Base-by-base conservation (phyloP, 64 coral and sea anemone genomes). In the Montipora cactus region DNA sequence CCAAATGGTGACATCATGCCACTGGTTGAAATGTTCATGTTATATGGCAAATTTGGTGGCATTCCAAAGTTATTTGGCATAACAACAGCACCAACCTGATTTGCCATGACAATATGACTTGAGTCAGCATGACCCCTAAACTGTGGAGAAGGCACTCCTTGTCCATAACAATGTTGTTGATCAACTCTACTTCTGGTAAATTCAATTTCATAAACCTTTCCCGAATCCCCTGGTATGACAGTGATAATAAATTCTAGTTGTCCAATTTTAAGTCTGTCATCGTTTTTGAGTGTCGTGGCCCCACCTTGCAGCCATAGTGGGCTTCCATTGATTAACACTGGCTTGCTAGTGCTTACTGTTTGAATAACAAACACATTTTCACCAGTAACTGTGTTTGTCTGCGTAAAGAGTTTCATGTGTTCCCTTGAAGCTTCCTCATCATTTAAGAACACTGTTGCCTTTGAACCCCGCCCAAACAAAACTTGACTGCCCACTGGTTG, bases 321-420 rank as follows among this genome's bases (percentile, higher is more conserved):
- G 5, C 12, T 66, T 47, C 81, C 81, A 66, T 83, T 83, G 13
- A 83, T 83, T 66, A 18, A 67, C 21, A 83, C 59, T n/a, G 81
- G 81, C 23, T 83, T 83, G 6, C 7, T 57, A 5, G 6, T 11
- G 25, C 59, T 67, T 15, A 83, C 57, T 15, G 81, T 83, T 14
- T 59, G 37, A 0, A 83, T 11, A 83, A 67, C 4, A 83, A 83
- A 83, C 25, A 45, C 13, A 83, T 46, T 83, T 67, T 67, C 81
- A 47, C 28, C 11, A 8, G 81, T 83, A 15, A 23, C 22, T 45
- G 81, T 16, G 59, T 83, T 83, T 67, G 23, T 47, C 62, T 83
- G 81, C 58, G 67, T 8, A 8, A 19, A 83, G 13, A 83, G 81
- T 67, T 11, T 83, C 81, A 83, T 83, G 81, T 83, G 81, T 68